These are phyloP conservation scores for Dipodomys ordii DNA, from an alignment of 2,113 vertebrate species.

Conservation along the genomic window DNA sequence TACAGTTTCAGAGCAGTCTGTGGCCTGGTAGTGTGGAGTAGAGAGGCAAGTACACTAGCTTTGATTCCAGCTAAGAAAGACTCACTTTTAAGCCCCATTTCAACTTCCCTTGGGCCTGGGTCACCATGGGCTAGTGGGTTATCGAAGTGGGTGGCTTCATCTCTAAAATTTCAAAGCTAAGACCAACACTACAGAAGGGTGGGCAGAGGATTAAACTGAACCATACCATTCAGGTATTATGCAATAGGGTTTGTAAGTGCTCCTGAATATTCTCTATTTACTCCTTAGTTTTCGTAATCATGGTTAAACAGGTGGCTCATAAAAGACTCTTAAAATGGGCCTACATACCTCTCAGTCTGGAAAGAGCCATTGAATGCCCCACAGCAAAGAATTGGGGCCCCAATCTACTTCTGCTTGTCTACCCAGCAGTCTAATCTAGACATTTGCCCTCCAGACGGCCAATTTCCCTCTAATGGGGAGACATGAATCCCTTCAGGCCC, in stretches of 20 bases:
- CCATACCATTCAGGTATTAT: background rate
- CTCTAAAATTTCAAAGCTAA: background rate
- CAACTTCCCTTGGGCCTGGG: fast-evolving
- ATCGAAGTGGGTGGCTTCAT: background rate
- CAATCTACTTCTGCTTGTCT: background rate
- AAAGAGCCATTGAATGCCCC: background rate
- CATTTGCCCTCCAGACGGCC: background rate
- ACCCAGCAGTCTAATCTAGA: background rate
- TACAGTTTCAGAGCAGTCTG: background rate
- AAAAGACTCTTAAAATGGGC: background rate
- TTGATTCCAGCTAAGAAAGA: background rate
- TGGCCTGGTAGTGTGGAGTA: background rate
- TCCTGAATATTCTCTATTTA: background rate
- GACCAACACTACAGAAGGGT: background rate
- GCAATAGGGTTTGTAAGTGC: background rate
- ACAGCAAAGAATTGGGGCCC: background rate
- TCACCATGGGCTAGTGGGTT: too few species aligned
- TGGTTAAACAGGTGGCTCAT: background rate
- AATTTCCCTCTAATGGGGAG: background rate
- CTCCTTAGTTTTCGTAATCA: background rate
- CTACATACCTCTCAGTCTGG: background rate
- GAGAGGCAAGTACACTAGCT: background rate
- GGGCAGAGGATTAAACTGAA: background rate
- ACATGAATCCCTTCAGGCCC: background rate
- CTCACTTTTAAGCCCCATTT: background rate